Evolutionary conservation across 2,113 vertebrate species (phyloP), one percentile per base, ranked within the genome.

Genomic region (Isichthys henryi): DNA sequence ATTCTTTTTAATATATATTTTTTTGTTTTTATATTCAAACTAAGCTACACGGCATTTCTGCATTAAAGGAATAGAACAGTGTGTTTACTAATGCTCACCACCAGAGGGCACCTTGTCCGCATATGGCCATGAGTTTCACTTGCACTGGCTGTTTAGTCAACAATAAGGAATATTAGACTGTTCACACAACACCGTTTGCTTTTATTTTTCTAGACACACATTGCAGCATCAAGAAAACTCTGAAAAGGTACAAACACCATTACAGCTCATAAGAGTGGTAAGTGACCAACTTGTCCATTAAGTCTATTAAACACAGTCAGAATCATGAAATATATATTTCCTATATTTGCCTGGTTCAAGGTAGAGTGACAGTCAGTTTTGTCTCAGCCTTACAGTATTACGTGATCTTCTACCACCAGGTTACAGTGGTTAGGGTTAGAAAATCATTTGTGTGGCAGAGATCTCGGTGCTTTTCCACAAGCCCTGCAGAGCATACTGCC

Each of bases 231-330:
- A 90, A 27, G 49, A 23, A 1, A 90, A 90, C 3, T 0, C 50
- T 0, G 3, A 83, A 3, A 9, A 1, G 0, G 86, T 92, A 3
- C 91, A n/a, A 70, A 89, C 53, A 3, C 74, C 92, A 0, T 92
- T 94, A 2, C 10, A 58, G 2, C 92, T 96, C 21, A 90, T 96
- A 89, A 92, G 86, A 88, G 93, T 96, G 94, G 95, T 96, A 82
- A 94, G 94, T 89, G 21, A 86, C 31, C 15, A 48, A 58, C 49
- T 7, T 43, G 3, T 49, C 3, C n/a, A n/a, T n/a, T 31, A 21
- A 31, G n/a, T 15, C 62, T 31, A 49, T 62, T 45, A 48, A 48
- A 77, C n/a, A 31, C 58, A 82, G 15, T 15, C 88, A 21, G 62
- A 77, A 48, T n/a, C 35, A 45, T 23, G 27, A 27, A 46, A 48